These are phyloP conservation scores for Lepisosteus oculatus DNA, from an alignment of 2,113 vertebrate genomes.

Conservation along the genomic window DNA sequence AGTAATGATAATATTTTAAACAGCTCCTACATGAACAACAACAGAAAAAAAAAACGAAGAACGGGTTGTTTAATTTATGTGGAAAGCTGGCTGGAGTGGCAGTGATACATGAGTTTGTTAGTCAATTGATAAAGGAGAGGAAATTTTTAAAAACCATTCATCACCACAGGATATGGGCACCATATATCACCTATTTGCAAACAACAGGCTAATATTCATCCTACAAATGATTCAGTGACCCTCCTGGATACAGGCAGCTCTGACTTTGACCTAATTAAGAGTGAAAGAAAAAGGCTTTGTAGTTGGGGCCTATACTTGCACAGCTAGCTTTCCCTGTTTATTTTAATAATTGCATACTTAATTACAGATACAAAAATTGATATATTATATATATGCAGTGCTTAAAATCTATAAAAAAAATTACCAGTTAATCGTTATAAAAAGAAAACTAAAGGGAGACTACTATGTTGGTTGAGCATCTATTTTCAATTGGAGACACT, in stretches of 20 bases:
- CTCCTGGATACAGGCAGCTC: constrained; percentile 19
- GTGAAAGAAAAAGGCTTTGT: constrained; percentile 44
- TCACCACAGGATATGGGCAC: constrained; percentile 84
- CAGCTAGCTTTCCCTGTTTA: neutral
- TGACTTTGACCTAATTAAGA: constrained; percentile 59
- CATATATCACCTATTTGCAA: constrained; percentile 92
- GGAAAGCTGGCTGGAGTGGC: constrained; percentile 83
- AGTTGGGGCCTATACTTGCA: constrained; percentile 42
- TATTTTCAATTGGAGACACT: too few species aligned
- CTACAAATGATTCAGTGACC: constrained; percentile 71
- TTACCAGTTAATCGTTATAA: neutral
- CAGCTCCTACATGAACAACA: constrained; percentile 12
- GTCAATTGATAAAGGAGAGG: constrained; percentile 97
- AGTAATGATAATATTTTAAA: constrained; percentile 69
- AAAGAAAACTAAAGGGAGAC: neutral
- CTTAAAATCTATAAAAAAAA: neutral
- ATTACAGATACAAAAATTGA: neutral
- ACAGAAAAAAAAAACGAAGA: constrained; percentile 34
- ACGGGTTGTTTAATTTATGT: constrained; percentile 88
- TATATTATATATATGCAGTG: neutral
- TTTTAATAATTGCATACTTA: constrained; percentile 1
- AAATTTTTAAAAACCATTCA: constrained; percentile 97
- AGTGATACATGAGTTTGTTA: constrained; percentile 96
- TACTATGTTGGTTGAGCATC: too few species aligned
- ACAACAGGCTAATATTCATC: constrained; percentile 79